Conservation (phyloP, 2,888 invertebrate species). For the Leptinotarsa tumamoca region DNA sequence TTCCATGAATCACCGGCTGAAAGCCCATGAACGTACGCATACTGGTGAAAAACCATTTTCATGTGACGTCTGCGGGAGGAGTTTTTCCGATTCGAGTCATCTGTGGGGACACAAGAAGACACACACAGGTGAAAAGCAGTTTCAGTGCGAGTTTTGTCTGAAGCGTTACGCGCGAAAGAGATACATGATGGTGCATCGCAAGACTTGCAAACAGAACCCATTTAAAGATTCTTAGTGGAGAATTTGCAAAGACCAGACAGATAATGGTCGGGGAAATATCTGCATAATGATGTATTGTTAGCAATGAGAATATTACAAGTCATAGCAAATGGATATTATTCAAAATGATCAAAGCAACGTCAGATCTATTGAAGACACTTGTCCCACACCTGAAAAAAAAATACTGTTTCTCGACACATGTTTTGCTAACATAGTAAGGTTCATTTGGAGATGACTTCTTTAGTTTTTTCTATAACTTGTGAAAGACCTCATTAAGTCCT, state of each 20-base stretch:
- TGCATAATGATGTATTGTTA: too few species aligned
- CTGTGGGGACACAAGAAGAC: slow-evolving; percentile 8
- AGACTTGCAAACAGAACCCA: background rate
- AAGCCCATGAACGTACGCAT: background rate
- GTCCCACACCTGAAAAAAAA: too few species aligned
- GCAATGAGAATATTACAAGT: too few species aligned
- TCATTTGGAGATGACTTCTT: too few species aligned
- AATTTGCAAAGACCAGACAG: background rate
- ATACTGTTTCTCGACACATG: too few species aligned
- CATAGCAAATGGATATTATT: too few species aligned
- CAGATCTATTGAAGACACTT: too few species aligned
- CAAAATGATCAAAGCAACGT: too few species aligned
- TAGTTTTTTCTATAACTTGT: too few species aligned
- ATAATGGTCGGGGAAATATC: too few species aligned
- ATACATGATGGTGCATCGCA: slow-evolving; percentile 5
- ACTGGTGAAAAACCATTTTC: slow-evolving; percentile 9
- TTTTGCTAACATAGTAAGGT: too few species aligned
- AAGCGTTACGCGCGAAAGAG: slow-evolving; percentile 1
- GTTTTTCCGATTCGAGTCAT: slow-evolving; percentile 15
- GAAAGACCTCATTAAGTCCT: too few species aligned
- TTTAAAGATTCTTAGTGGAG: background rate
- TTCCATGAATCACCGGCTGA: background rate
- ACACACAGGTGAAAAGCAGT: background rate
- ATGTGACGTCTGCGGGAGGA: background rate
- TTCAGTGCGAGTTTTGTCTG: slow-evolving; percentile 5